A percentile compares a stretch with the other conserved stretches of the same genome.
Conservation (phyloP, 2,113 vertebrate species). For the Chunga burmeisteri region DNA sequence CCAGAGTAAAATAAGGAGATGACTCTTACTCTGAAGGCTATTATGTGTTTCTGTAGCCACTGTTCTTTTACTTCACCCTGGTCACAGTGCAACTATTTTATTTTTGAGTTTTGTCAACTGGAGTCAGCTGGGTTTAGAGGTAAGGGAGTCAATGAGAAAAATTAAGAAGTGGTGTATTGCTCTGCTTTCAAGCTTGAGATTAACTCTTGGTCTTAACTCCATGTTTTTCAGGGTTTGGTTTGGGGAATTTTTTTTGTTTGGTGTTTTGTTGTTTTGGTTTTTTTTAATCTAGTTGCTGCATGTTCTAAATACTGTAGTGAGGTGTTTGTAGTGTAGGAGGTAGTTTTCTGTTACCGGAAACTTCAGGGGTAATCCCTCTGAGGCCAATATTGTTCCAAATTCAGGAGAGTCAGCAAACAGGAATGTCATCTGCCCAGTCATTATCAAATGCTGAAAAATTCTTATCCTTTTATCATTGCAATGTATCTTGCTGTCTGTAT, state of each 20-base stretch:
- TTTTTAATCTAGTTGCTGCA: neutral
- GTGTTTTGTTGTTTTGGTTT: neutral
- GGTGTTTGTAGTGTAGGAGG: neutral
- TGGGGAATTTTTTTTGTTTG: neutral
- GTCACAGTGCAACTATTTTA: neutral
- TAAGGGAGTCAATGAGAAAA: neutral
- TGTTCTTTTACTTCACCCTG: neutral
- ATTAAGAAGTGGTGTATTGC: neutral
- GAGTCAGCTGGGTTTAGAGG: neutral
- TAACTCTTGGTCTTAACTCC: neutral
- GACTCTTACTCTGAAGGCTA: neutral
- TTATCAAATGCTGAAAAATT: conserved; percentile 3
- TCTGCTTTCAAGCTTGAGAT: neutral
- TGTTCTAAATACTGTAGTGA: neutral
- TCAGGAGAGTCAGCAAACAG: neutral
- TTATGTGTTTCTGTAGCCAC: neutral
- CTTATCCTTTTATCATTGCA: neutral
- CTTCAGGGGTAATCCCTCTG: neutral
- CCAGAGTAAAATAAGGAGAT: neutral
- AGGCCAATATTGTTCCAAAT: neutral
- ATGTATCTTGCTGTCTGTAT: neutral
- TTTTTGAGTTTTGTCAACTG: neutral
- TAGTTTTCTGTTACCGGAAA: neutral
- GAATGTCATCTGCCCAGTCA: neutral
- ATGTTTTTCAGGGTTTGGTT: neutral